phyloP scores from a whole-genome alignment of 2,797 vertebrate species.

The Etheostoma nigrum region DNA sequence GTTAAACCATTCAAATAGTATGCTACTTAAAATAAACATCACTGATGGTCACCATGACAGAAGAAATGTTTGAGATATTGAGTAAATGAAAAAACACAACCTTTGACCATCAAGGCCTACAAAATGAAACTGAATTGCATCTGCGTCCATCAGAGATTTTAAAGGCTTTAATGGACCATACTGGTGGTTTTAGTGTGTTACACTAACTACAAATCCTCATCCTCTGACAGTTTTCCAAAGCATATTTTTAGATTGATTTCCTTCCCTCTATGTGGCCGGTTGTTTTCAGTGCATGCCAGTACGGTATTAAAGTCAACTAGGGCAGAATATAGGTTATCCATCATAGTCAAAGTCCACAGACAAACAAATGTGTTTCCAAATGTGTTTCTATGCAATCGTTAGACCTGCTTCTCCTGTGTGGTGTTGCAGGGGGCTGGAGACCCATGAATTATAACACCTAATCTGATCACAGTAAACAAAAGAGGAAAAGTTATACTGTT shows the following conservation, averaged over 20 bases:
- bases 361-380: slow-evolving; percentile 5
- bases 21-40: neutral
- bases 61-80: neutral
- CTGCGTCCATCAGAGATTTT: neutral
- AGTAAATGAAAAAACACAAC: neutral
- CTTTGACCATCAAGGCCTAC: neutral
- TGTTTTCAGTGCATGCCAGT: neutral
- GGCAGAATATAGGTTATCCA: neutral
- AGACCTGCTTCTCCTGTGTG: neutral
- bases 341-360: neutral
- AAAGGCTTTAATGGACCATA: neutral
- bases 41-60: neutral
- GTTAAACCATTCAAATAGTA: neutral
- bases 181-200: neutral
- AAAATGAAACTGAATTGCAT: neutral
- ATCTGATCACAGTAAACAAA: neutral
- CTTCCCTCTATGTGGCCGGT: neutral
- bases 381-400: neutral
- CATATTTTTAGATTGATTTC: neutral
- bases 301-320: neutral
- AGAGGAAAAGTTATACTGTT: neutral
- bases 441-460: neutral
- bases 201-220: neutral
- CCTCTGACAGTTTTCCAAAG: neutral
- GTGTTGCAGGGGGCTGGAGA: neutral